Evolutionary conservation across 1,140 invertebrate genomes (phyloP), one percentile per base, ranked within the genome.

Genomic region (Dendroctonus ponderosae): DNA sequence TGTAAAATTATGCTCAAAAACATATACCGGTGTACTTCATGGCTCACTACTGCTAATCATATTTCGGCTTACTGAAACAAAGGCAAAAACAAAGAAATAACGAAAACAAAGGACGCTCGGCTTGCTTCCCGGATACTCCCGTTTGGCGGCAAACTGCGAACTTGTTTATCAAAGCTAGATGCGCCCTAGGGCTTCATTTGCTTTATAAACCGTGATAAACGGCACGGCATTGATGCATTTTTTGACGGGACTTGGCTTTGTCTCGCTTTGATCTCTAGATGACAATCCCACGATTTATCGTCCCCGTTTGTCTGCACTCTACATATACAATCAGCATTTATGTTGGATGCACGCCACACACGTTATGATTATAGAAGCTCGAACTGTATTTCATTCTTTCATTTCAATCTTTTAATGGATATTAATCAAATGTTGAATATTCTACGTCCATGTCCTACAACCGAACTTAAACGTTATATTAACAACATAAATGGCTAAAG

Each of bases 171-270:
- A 67, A 62, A 67, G 66, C 66, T 51, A 52, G 66, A 58, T 51
- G 50, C 50, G 59, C 66, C 50, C 58, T 50, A 58, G 66, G 66
- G 57, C 66, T 67, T 67, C 66, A 67, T 67, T 67, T 67, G 66
- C 59, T 67, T 67, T 67, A 67, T 67, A 67, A 67, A 54, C 66
- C 26, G 59, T 67, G 66, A 62, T 67, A 67, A 67, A 62, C 59
- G 58, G 58, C 58, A 37, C 40, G 9, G 56, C 54, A 43, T 56
- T 39, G 42, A 56, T 11, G 48, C 11, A 56, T 41, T 38, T 58
- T 46, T 58, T 9, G 43, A 9, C 41, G 38, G n/a, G 49, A 15
- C 11, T 7, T 51, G 11, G 9, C 14, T 11, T 51, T 51, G 9
- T 51, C 14, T 11, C 42, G 6, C 40, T 58, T 58, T 58, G 56